These are phyloP conservation scores for Pyrgilauda ruficollis DNA, from an alignment of 2,113 vertebrate genomes.

Conservation along the genomic window DNA sequence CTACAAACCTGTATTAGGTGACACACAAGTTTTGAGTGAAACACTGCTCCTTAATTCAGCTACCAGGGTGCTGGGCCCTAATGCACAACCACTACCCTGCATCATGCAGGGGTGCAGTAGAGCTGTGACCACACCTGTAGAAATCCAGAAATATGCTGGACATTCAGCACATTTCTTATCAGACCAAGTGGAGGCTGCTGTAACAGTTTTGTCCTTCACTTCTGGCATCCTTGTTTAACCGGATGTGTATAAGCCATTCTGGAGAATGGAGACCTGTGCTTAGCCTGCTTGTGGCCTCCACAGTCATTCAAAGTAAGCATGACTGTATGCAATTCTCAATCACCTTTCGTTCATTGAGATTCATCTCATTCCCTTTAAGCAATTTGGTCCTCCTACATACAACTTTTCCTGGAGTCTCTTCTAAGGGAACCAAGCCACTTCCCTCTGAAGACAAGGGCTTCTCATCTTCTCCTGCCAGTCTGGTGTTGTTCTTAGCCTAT, in stretches of 20 bases:
- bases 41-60: neutral
- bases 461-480: neutral
- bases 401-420: neutral
- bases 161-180: neutral
- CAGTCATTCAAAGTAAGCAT: neutral
- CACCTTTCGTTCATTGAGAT: neutral
- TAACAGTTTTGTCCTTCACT: neutral
- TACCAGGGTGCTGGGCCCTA: rapidly evolving
- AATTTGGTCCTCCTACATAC: neutral
- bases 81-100: neutral
- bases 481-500: neutral
- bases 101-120: no score
- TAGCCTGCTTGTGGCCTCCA: neutral
- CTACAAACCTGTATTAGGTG: rapidly evolving
- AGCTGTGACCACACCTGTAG: neutral
- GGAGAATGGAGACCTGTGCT: neutral
- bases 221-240: neutral
- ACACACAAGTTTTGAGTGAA: neutral
- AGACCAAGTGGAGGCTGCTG: neutral
- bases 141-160: neutral
- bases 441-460: neutral
- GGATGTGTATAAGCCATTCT: neutral
- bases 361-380: neutral
- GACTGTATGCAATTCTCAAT: neutral
- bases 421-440: neutral